Conservation (phyloP, 2,797 vertebrate genomes). For the Oryzias dopingdopingensis region DNA sequence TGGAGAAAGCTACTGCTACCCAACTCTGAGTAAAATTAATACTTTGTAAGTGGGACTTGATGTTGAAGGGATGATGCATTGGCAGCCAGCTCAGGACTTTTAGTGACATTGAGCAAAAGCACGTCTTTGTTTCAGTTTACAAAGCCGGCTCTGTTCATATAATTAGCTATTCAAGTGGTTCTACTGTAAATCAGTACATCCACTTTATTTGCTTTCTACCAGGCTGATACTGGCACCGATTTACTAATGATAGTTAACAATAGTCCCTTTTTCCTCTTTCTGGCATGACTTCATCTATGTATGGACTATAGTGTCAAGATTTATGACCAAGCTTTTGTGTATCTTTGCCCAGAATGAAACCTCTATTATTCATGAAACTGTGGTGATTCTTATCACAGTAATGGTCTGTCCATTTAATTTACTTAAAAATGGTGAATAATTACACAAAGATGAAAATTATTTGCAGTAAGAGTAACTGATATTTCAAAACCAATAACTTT, state of each 20-base stretch:
- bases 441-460: constrained; percentile 34
- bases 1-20: constrained; percentile 44
- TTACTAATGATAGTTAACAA: constrained; percentile 68
- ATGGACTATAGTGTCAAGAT: constrained; percentile 54
- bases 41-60: constrained; percentile 36
- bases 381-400: constrained; percentile 30
- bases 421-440: constrained; percentile 28
- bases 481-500: constrained; percentile 29
- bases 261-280: constrained; percentile 46
- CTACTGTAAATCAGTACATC: constrained; percentile 52
- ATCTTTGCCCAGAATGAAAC: constrained; percentile 39
- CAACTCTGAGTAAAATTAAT: constrained; percentile 40
- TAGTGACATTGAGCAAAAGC: constrained; percentile 28
- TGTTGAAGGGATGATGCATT: constrained; percentile 20
- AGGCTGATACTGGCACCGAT: constrained; percentile 56
- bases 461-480: constrained; percentile 21
- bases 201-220: constrained; percentile 43
- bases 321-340: constrained; percentile 51
- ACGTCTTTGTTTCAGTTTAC: constrained; percentile 40
- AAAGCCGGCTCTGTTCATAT: constrained; percentile 49
- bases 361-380: constrained; percentile 40
- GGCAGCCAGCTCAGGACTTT: constrained; percentile 31
- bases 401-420: constrained; percentile 19
- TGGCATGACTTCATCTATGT: constrained; percentile 54
- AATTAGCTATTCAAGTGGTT: constrained; percentile 69